These are phyloP conservation scores for Oscheius sp. DNA, from an alignment of 1,140 invertebrate genomes.

Conservation along the genomic window DNA sequence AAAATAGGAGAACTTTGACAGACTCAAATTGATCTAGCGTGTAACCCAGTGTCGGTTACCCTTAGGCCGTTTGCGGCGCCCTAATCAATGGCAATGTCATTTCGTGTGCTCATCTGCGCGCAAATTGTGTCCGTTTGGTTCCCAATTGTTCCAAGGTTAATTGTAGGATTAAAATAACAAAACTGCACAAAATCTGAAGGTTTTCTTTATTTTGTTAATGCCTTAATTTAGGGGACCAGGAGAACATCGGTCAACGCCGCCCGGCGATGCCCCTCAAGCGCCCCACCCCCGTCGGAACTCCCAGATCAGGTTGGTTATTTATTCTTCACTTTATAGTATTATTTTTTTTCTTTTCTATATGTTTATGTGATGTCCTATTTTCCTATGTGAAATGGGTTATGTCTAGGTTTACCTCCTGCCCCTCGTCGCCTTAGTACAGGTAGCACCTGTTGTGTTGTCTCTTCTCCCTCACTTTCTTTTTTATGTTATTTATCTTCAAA, in stretches of 20 bases:
- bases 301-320: not conserved
- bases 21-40: too few species aligned
- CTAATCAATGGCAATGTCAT: constrained; percentile 2
- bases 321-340: too few species aligned
- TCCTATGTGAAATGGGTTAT: too few species aligned
- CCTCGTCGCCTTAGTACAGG: too few species aligned
- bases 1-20: too few species aligned
- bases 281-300: not conserved
- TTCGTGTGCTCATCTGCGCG: constrained; percentile 5
- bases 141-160: not conserved
- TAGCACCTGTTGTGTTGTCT: too few species aligned
- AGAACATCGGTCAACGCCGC: not conserved
- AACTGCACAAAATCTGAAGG: not conserved
- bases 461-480: not conserved
- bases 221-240: constrained; percentile 2
- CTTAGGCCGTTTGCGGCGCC: too few species aligned
- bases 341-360: too few species aligned
- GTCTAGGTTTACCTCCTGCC: not conserved
- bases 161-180: not conserved
- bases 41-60: too few species aligned
- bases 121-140: not conserved
- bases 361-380: too few species aligned
- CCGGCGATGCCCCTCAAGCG: not conserved
- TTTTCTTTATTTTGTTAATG: too few species aligned
- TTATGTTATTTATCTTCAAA: not conserved